phyloP scores from a whole-genome alignment of 1,140 invertebrate genomes.

The Onthophagus taurus region DNA sequence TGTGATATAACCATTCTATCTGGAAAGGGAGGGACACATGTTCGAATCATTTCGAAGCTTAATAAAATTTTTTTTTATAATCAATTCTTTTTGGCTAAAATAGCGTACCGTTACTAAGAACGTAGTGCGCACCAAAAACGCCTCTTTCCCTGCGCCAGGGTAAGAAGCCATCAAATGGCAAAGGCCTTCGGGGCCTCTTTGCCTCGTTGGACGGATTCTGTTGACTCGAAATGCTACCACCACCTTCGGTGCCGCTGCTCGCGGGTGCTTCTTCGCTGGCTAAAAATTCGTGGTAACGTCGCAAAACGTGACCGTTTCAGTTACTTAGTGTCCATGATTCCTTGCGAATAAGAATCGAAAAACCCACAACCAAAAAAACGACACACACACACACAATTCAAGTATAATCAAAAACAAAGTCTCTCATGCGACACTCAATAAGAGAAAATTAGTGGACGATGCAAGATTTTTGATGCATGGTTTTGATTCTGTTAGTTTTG shows the following conservation, averaged over 20 bases:
- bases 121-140: too few species aligned
- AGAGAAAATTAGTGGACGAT: too few species aligned
- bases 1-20: too few species aligned
- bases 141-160: constrained; percentile 69
- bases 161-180: constrained; percentile 60
- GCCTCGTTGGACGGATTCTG: constrained; percentile 28
- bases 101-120: too few species aligned
- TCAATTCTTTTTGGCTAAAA: too few species aligned
- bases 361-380: background rate
- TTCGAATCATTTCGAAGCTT: too few species aligned
- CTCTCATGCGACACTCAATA: too few species aligned
- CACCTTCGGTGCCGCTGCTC: constrained; percentile 27
- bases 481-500: too few species aligned
- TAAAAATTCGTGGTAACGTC: constrained; percentile 28
- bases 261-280: constrained; percentile 32
- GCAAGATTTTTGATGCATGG: too few species aligned
- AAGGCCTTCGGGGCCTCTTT: constrained; percentile 43
- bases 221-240: constrained; percentile 32
- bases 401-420: background rate
- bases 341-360: background rate
- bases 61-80: too few species aligned
- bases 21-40: too few species aligned
- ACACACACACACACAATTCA: too few species aligned
- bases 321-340: background rate
- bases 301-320: constrained; percentile 1